Evolutionary conservation across 2,888 invertebrate genomes (phyloP).

Genomic region (Aquatica leii): DNA sequence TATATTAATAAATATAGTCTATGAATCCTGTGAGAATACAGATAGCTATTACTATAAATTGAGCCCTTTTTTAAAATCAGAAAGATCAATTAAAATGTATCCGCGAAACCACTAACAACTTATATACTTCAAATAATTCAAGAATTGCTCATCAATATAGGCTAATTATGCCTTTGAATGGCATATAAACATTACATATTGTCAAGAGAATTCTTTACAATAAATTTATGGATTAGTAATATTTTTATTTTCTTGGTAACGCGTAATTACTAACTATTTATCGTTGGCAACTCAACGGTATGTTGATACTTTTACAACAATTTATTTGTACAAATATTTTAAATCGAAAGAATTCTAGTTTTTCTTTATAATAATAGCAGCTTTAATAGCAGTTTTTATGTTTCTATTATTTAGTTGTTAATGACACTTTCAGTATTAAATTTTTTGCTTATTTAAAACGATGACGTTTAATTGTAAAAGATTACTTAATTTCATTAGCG

Average conservation of each 20-base stretch:
- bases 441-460: too few species aligned
- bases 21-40: too few species aligned
- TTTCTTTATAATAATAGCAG: neutral
- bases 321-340: slow-evolving; percentile 7
- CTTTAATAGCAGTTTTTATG: too few species aligned
- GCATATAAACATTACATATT: slow-evolving; percentile 9
- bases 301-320: neutral
- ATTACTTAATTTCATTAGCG: slow-evolving; percentile 2
- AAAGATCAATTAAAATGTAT: too few species aligned
- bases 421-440: too few species aligned
- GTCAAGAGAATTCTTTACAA: slow-evolving; percentile 9
- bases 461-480: neutral
- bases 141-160: neutral
- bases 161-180: slow-evolving; percentile 3
- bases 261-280: slow-evolving; percentile 3
- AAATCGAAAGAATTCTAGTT: neutral
- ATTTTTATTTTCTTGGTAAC: slow-evolving; percentile 6
- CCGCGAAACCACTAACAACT: neutral
- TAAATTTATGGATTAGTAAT: slow-evolving; percentile 9
- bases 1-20: too few species aligned
- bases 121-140: neutral
- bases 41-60: too few species aligned
- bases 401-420: too few species aligned
- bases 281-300: slow-evolving; percentile 2
- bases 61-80: too few species aligned